These are phyloP conservation scores for Sapayoa aenigma DNA, from an alignment of 2,113 vertebrate genomes.

Conservation along the genomic window DNA sequence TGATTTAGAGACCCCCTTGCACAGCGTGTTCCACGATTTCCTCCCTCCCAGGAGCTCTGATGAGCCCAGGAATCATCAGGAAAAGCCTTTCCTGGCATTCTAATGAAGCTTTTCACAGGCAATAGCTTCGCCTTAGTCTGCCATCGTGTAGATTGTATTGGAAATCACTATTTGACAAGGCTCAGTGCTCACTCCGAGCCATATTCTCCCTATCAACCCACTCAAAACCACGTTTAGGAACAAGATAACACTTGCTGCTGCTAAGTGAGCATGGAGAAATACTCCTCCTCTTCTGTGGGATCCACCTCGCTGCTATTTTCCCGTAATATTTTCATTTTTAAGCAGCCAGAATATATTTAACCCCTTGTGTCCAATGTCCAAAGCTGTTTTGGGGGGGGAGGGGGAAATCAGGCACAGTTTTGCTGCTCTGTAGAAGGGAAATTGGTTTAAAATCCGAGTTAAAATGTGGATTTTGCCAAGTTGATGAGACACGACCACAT, in stretches of 20 bases:
- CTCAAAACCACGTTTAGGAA: background rate
- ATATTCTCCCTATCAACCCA: background rate
- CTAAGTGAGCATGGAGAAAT: background rate
- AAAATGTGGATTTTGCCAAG: background rate
- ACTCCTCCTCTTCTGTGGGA: background rate
- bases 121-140: background rate
- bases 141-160: background rate
- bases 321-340: background rate
- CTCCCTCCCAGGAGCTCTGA: background rate
- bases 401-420: fast-evolving
- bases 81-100: background rate
- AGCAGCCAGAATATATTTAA: background rate
- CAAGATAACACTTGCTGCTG: background rate
- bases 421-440: background rate
- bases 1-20: background rate
- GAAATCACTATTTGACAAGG: slow-evolving; percentile 20
- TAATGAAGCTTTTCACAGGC: background rate
- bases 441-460: background rate
- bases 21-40: background rate
- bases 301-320: background rate
- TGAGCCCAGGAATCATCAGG: background rate
- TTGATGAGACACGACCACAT: background rate
- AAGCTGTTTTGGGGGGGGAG: fast-evolving
- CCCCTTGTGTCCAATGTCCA: background rate
- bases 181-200: background rate